Evolutionary conservation across 2,888 invertebrate species (phyloP).

Genomic region (Mythimna vitellina): DNA sequence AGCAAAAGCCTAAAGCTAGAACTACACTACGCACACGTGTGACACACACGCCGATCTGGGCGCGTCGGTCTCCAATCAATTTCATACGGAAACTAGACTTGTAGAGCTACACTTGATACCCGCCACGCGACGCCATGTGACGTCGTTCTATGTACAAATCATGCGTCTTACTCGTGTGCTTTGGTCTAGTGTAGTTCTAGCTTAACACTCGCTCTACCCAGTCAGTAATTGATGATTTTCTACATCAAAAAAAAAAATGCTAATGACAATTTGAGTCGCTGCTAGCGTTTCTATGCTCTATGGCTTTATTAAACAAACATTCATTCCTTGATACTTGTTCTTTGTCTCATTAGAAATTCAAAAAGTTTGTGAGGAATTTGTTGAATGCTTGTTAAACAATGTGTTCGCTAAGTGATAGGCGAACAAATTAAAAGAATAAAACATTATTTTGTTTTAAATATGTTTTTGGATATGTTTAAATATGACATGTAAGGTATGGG

Average conservation of each 20-base stretch:
- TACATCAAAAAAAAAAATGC: background rate
- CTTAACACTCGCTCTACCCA: too few relatives aligned
- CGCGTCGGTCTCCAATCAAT: too few relatives aligned
- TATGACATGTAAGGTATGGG: background rate
- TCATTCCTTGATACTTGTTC: slow-evolving; percentile 53
- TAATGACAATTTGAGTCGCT: background rate
- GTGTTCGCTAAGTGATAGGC: slow-evolving; percentile 48
- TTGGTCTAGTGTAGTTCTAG: too few relatives aligned
- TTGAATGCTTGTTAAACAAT: slow-evolving; percentile 57
- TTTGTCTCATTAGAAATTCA: slow-evolving; percentile 59
- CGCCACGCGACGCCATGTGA: too few relatives aligned
- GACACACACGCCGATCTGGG: too few relatives aligned
- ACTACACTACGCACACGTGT: too few relatives aligned
- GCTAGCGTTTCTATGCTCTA: background rate
- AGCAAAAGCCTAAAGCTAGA: too few relatives aligned
- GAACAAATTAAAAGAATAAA: slow-evolving; percentile 12
- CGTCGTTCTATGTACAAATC: too few relatives aligned
- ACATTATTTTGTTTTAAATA: slow-evolving; percentile 22
- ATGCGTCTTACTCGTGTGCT: too few relatives aligned
- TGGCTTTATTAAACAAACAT: slow-evolving; percentile 55
- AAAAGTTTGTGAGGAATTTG: slow-evolving; percentile 57
- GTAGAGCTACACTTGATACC: too few relatives aligned
- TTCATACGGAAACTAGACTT: too few relatives aligned
- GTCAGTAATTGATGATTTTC: too few relatives aligned
- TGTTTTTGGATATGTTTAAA: slow-evolving; percentile 23